Conservation (phyloP, 2,797 vertebrate genomes). For the Phataginus tricuspis region DNA sequence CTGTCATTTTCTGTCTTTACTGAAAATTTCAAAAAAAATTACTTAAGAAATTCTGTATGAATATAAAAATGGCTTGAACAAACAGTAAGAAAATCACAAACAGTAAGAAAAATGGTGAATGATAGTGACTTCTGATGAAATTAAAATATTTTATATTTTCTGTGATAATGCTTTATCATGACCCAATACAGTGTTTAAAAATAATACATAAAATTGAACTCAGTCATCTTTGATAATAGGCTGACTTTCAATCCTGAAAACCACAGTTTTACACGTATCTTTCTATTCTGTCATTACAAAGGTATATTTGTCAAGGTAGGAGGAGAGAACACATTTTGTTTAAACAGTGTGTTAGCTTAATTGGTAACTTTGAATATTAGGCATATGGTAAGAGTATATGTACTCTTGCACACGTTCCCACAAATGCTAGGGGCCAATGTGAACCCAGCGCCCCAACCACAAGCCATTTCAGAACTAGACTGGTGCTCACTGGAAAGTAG, state of each 20-base stretch:
- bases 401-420: background rate
- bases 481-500: background rate
- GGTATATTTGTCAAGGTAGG: conserved; percentile 20
- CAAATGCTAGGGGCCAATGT: background rate
- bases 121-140: conserved; percentile 32
- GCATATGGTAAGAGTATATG: background rate
- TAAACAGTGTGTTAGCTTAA: conserved; percentile 14
- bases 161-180: conserved; percentile 35
- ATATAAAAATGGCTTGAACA: conserved; percentile 48
- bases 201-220: conserved; percentile 38
- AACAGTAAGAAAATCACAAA: conserved; percentile 6
- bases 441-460: background rate
- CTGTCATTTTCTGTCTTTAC: background rate
- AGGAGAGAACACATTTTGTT: conserved; percentile 40
- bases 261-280: conserved; percentile 30
- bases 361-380: conserved; percentile 40
- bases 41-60: conserved; percentile 2
- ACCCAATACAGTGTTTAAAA: conserved; percentile 35
- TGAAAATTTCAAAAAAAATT: background rate
- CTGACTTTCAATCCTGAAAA: conserved; percentile 37
- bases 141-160: conserved; percentile 58
- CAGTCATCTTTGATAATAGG: conserved; percentile 30
- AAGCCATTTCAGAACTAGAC: background rate
- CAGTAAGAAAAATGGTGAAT: background rate
- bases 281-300: conserved; percentile 29